Evolutionary conservation across 2,888 invertebrate genomes (phyloP).

Genomic region (Hedychridium roseum): DNA sequence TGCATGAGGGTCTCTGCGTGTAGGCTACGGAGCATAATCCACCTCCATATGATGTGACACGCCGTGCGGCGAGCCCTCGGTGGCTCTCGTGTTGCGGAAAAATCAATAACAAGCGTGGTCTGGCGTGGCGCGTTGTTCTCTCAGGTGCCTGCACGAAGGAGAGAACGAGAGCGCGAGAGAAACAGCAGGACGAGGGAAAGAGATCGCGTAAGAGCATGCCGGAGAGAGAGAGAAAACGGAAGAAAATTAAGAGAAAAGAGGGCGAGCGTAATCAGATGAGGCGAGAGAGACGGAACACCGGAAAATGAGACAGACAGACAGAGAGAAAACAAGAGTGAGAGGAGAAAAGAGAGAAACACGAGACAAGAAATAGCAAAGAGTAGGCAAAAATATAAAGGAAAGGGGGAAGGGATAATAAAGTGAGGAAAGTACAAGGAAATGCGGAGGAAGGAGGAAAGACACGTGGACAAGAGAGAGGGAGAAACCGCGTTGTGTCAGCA

Average conservation of each 20-base stretch:
- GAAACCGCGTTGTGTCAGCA: too few species aligned
- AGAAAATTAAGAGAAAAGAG: too few species aligned
- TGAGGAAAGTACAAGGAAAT: slow-evolving; percentile 16
- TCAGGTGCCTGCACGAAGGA: slow-evolving; percentile 44
- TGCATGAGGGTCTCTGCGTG: slow-evolving; percentile 9
- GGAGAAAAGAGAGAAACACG: too few species aligned
- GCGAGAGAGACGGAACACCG: slow-evolving; percentile 38
- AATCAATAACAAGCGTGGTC: slow-evolving; percentile 61
- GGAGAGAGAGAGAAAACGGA: slow-evolving; percentile 26
- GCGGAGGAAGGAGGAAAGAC: too few species aligned
- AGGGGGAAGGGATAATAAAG: slow-evolving; percentile 15
- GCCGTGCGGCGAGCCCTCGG: slow-evolving; percentile 31
- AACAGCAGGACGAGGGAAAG: too few species aligned
- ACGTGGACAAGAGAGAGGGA: too few species aligned
- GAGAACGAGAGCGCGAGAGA: too few species aligned
- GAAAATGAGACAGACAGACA: slow-evolving; percentile 16
- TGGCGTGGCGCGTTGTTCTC: slow-evolving; percentile 50
- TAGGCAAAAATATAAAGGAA: too few species aligned
- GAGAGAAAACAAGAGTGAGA: slow-evolving; percentile 20
- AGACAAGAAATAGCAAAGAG: too few species aligned
- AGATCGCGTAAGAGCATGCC: slow-evolving; percentile 6
- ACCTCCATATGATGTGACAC: slow-evolving; percentile 53
- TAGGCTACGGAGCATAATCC: slow-evolving; percentile 44
- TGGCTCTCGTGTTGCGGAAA: slow-evolving; percentile 55
- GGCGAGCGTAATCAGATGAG: too few species aligned